Evolutionary conservation across 2,888 invertebrate species (phyloP), one percentile per base, ranked within the genome.

Genomic region (Drosophila testacea): DNA sequence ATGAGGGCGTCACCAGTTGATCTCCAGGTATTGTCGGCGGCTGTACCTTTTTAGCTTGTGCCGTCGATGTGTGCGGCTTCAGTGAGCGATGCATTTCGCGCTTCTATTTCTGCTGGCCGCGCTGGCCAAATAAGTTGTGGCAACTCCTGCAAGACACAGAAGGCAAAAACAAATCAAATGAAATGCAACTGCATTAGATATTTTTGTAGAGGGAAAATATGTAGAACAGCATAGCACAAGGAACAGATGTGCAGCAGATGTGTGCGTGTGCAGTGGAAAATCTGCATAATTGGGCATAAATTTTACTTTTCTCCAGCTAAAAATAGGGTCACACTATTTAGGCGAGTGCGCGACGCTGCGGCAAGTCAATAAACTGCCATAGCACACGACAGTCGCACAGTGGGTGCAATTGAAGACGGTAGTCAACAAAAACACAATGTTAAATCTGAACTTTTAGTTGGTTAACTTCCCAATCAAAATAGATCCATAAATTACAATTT

Each of bases 41-140:
- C 86, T 97, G 96, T 91, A 97, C 97, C 93, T 97, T 97, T 93
- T 97, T 97, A 91, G 96, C 96, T 93, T 97, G 97, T 93, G 96
- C 96, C 90, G 96, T 96, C 93, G 96, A 96, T 92, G 96, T 95
- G 93, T 96, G 95, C 93, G 95, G 94, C 94, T 95, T 95, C 91
- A 95, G 95, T 90, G 96, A 95, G 94, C 97, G 96, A 96, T 97
- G 96, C 92, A 97, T 97, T 94, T 96, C 97, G 77, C 62, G 69
- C 69, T 72, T 60, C 77, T 70, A 50, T 54, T 36, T 44, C 39
- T 51, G 63, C 71, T 69, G 69, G 73, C 70, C 89, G 94, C 89
- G 91, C 88, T 88, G 89, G 88, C 85, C 90, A 91, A 83, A 85
- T 80, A 68, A 63, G 51, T 64, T 70, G 69, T 50, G 62, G 69